phyloP scores from a whole-genome alignment of 2,797 vertebrate genomes.

The Sebastolobus altivelis region DNA sequence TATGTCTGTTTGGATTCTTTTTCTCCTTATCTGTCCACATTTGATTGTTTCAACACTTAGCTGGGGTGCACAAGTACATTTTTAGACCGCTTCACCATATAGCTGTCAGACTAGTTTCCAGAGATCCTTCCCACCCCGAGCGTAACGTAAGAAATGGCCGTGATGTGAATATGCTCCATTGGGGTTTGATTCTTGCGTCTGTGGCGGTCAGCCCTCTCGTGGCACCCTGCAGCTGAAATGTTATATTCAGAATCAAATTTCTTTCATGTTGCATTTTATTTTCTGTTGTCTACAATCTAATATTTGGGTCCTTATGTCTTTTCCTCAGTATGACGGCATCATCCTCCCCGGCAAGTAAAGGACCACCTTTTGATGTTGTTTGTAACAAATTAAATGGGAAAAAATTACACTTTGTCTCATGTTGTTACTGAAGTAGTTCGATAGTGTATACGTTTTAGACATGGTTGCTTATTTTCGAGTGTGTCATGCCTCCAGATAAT shows the following conservation, averaged over 20 bases:
- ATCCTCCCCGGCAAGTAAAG: constrained; percentile 98
- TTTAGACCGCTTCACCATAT: too few relatives aligned
- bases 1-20: too few relatives aligned
- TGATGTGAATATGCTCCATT: not conserved
- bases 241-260: not conserved
- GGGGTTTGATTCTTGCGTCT: not conserved
- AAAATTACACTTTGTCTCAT: constrained; percentile 36
- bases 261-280: not conserved
- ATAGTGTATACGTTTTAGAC: fast-evolving
- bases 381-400: constrained; percentile 85
- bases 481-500: not conserved
- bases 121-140: too few relatives aligned
- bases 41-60: too few relatives aligned
- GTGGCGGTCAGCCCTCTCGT: not conserved
- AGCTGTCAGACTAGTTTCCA: too few relatives aligned
- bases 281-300: not conserved
- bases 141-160: too few relatives aligned
- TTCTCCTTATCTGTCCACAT: too few relatives aligned
- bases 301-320: not conserved
- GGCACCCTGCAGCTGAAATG: not conserved
- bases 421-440: not conserved
- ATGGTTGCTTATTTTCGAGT: too few relatives aligned
- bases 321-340: constrained; percentile 94
- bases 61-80: too few relatives aligned
- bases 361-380: constrained; percentile 83